These are phyloP conservation scores for Chymomyza procnemis DNA, from an alignment of 2,888 invertebrate genomes.

Conservation along the genomic window DNA sequence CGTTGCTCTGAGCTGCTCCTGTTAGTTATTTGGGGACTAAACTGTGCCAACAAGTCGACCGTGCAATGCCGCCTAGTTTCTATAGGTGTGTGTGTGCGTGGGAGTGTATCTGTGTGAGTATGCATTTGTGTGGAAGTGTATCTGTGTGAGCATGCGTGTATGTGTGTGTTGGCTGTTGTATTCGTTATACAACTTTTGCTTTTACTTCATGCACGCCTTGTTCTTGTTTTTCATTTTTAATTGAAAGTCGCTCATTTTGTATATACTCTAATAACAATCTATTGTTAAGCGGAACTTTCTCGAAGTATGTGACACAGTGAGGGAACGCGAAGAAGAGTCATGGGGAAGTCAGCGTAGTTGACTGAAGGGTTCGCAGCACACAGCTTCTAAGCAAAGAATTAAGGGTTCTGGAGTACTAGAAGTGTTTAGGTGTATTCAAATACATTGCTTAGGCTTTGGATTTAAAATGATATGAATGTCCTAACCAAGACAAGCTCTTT, in stretches of 20 bases:
- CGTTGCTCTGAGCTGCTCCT: background rate
- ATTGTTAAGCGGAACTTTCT: too few species aligned
- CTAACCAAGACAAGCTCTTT: too few species aligned
- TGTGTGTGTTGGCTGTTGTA: constrained; percentile 23
- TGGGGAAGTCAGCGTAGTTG: too few species aligned
- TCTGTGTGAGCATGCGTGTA: constrained; percentile 11
- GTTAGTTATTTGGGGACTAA: background rate
- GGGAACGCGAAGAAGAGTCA: too few species aligned
- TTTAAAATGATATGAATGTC: too few species aligned
- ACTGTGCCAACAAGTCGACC: constrained; percentile 39
- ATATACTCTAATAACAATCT: background rate
- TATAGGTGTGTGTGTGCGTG: constrained; percentile 22
- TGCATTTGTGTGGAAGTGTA: constrained; percentile 14
- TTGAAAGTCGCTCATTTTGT: constrained; percentile 10
- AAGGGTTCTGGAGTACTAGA: too few species aligned
- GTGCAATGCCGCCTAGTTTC: constrained; percentile 58
- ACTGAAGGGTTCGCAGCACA: too few species aligned
- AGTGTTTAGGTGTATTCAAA: too few species aligned
- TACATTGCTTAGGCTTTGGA: too few species aligned
- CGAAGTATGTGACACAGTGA: background rate
- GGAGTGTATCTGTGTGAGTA: constrained; percentile 19
- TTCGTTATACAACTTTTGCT: constrained; percentile 48
- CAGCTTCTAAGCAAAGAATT: too few species aligned
- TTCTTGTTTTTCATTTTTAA: constrained; percentile 44
- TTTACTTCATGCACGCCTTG: constrained; percentile 53